Evolutionary conservation across 2,113 vertebrate species (phyloP).

Genomic region (Pteropus alecto): DNA sequence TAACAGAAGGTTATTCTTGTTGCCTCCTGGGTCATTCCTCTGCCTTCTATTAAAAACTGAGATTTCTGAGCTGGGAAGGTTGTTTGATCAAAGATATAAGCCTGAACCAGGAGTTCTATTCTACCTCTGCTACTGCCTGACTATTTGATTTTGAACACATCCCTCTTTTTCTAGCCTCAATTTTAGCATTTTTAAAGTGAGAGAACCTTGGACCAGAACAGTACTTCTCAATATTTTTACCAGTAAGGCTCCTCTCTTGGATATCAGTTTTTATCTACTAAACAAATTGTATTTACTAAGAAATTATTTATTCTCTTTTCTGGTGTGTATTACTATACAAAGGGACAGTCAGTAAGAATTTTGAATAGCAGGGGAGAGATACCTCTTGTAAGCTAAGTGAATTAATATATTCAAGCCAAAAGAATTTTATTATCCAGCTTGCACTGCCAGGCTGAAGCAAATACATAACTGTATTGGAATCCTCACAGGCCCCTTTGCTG

Average conservation of each 20-base stretch:
- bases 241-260: neutral
- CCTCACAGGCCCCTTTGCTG: neutral
- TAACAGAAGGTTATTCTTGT: neutral
- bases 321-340: neutral
- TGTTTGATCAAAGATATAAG: neutral
- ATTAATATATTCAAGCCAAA: neutral
- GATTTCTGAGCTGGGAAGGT: neutral
- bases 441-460: neutral
- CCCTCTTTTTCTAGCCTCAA: neutral
- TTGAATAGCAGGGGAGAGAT: neutral
- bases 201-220: neutral
- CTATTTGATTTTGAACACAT: neutral
- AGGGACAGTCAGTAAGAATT: neutral
- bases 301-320: constrained; percentile 16
- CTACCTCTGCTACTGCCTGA: neutral
- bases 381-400: neutral
- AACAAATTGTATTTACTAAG: neutral
- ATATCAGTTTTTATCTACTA: neutral
- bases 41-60: neutral
- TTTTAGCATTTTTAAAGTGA: neutral
- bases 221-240: neutral
- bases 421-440: neutral
- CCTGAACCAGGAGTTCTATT: neutral
- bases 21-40: neutral
- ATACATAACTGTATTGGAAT: neutral